Conservation (phyloP, 92 coral and sea anemone species). For the Epizoanthus fatuus region DNA sequence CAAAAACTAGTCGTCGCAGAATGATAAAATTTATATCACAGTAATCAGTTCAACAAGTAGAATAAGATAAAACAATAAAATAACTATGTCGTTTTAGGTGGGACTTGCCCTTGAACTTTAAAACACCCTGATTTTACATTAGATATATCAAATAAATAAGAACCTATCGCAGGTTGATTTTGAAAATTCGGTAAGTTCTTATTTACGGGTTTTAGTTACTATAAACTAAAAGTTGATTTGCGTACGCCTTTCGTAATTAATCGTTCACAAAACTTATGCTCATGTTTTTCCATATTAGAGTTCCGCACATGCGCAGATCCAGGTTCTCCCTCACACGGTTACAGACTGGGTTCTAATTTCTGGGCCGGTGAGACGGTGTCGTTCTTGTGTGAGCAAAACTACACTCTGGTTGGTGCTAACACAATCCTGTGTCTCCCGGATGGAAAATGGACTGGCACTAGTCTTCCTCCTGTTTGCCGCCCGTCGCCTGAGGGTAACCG, state of each 20-base stretch:
- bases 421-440: constrained; percentile 6
- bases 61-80: no score
- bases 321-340: constrained; percentile 2
- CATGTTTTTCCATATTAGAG: not conserved
- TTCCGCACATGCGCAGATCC: constrained; percentile 1
- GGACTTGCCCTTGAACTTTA: no score
- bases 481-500: no score
- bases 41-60: no score
- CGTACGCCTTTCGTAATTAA: not conserved
- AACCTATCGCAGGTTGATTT: no score
- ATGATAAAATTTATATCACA: no score
- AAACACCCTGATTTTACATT: no score
- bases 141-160: no score
- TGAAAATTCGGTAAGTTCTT: no score
- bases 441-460: not conserved
- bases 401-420: not conserved
- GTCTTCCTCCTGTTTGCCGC: no score
- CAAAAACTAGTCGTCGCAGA: no score
- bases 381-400: not conserved
- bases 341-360: not conserved
- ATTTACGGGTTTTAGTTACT: not conserved
- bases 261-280: not conserved
- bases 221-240: not conserved
- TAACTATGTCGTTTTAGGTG: no score
- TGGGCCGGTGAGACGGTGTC: constrained; percentile 5